Percentiles rank a stretch among this genome's conserved stretches.
phyloP scores from a whole-genome alignment of 2,113 vertebrate species.

The Aepyceros melampus region DNA sequence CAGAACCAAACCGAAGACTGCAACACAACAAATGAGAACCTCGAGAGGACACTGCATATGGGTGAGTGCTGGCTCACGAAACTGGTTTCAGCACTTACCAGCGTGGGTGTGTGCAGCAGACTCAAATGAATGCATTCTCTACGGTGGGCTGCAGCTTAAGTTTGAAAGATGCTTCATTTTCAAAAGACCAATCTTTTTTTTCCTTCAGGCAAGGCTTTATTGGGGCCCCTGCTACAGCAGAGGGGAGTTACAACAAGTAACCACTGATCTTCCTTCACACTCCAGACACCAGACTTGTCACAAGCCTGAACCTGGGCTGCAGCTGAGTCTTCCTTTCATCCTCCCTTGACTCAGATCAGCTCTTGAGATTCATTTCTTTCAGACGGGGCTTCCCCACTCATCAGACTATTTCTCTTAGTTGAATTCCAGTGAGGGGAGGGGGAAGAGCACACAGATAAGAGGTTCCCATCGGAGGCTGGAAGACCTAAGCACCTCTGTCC shows the following conservation, averaged over 20 bases:
- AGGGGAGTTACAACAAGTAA: background rate
- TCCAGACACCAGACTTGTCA: background rate
- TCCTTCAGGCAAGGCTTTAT: background rate
- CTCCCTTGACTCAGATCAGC: background rate
- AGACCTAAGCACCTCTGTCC: background rate
- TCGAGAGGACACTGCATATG: background rate
- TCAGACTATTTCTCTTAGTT: background rate
- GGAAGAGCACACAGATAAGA: rapidly evolving
- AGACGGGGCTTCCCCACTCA: background rate
- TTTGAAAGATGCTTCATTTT: background rate
- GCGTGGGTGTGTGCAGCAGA: rapidly evolving
- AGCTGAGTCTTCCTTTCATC: background rate
- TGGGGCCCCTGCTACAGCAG: background rate
- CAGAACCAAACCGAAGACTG: background rate
- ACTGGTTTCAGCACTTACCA: rapidly evolving
- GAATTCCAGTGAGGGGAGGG: background rate
- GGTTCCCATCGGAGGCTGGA: background rate
- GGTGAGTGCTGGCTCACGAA: background rate
- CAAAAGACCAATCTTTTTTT: background rate
- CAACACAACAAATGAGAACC: background rate
- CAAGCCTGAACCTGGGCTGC: background rate
- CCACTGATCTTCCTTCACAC: background rate
- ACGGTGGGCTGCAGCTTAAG: background rate
- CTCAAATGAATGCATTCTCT: background rate
- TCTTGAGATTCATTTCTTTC: background rate